phyloP scores from a whole-genome alignment of 1,140 invertebrate genomes.

The Cydia splendana region DNA sequence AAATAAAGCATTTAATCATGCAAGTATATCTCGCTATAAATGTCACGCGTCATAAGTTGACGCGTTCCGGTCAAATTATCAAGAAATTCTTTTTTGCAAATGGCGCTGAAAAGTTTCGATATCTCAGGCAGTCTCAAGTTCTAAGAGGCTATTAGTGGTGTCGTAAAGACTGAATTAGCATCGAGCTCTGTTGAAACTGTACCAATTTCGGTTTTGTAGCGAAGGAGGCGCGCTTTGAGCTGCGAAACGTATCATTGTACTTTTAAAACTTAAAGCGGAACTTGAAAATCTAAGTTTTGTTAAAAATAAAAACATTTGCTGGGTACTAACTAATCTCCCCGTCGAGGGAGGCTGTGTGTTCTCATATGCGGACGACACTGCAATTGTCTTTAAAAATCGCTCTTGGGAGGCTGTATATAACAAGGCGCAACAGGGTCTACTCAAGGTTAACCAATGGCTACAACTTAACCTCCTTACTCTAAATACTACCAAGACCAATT shows the following conservation, averaged over 20 bases:
- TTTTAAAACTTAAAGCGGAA: neutral
- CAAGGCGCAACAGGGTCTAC: too few relatives aligned
- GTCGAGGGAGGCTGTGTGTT: too few relatives aligned
- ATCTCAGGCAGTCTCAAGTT: conserved; percentile 16
- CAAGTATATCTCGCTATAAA: neutral
- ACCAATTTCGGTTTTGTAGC: conserved; percentile 20
- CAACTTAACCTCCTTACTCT: too few relatives aligned
- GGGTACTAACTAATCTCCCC: too few relatives aligned
- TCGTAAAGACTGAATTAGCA: conserved; percentile 31
- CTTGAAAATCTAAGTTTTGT: neutral
- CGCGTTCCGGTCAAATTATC: neutral
- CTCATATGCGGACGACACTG: too few relatives aligned
- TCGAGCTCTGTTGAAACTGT: conserved; percentile 11
- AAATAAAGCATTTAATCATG: too few relatives aligned
- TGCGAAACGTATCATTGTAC: conserved; percentile 4
- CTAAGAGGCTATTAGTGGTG: conserved; percentile 21
- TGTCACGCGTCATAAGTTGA: neutral
- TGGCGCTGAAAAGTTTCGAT: conserved; percentile 3
- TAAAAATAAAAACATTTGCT: too few relatives aligned
- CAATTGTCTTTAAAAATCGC: too few relatives aligned
- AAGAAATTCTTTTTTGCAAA: conserved; percentile 13
- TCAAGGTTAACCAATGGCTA: too few relatives aligned
- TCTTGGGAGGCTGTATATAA: too few relatives aligned
- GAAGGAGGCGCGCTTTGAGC: neutral
- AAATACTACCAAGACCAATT: too few relatives aligned